phyloP scores from a whole-genome alignment of 2,113 vertebrate genomes.

The Esox niger region DNA sequence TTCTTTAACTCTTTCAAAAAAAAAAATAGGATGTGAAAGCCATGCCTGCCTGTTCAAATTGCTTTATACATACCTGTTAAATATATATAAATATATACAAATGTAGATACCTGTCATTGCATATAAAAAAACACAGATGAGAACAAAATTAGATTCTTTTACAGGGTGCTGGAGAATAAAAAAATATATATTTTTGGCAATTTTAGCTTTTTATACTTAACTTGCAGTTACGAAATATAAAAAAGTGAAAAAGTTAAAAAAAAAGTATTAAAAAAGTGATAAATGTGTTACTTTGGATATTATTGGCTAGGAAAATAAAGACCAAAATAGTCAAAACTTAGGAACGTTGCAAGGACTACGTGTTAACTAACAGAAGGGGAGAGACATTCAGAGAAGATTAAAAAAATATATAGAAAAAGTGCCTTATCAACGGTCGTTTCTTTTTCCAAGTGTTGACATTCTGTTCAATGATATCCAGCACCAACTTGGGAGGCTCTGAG shows the following conservation, averaged over 20 bases:
- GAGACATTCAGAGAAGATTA: conserved; percentile 30
- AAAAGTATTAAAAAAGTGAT: conserved; percentile 32
- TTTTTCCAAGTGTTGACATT: conserved; percentile 69
- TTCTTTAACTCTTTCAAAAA: conserved; percentile 65
- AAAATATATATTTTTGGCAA: conserved; percentile 83
- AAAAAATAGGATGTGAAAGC: conserved; percentile 81
- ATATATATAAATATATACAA: conserved; percentile 66
- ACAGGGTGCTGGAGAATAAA: conserved; percentile 83
- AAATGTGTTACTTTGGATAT: conserved; percentile 62
- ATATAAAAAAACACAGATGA: conserved; percentile 70
- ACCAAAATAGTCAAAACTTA: conserved; percentile 61
- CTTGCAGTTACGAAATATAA: conserved; percentile 75
- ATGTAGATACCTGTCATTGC: conserved; percentile 79
- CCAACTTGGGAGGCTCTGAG: conserved; percentile 62
- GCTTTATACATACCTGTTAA: conserved; percentile 82
- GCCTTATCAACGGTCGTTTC: conserved; percentile 77
- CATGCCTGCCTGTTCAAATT: conserved; percentile 85
- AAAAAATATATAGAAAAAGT: conserved; percentile 75
- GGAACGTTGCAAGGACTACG: conserved; percentile 36
- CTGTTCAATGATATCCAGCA: conserved; percentile 72
- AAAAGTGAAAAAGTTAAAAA: conserved; percentile 42
- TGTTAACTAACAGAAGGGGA: conserved; percentile 6
- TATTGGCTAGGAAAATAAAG: conserved; percentile 62
- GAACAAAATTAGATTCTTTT: conserved; percentile 82
- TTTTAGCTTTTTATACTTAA: conserved; percentile 85